These are phyloP conservation scores for Tiliqua scincoides DNA, from an alignment of 2,113 vertebrate species.

Conservation along the genomic window DNA sequence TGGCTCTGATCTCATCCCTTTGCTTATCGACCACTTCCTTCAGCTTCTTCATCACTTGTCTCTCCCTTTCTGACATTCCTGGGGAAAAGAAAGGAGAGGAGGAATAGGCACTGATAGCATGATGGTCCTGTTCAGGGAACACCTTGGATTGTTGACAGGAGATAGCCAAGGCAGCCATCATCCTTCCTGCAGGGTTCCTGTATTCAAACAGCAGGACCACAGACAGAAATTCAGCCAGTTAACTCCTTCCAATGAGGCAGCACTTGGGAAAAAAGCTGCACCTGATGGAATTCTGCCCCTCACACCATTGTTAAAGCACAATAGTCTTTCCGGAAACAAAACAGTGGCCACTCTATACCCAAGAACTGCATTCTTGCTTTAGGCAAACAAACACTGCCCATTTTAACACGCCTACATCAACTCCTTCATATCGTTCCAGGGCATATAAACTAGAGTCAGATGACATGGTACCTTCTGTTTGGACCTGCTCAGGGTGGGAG, in stretches of 20 bases:
- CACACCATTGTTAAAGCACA: too few relatives aligned
- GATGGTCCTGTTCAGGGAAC: neutral
- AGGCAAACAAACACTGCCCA: neutral
- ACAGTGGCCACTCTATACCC: neutral
- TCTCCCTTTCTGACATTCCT: slow-evolving; percentile 89
- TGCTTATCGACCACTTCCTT: slow-evolving; percentile 91
- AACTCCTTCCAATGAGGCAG: neutral
- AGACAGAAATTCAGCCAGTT: neutral
- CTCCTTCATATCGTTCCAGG: neutral
- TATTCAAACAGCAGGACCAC: neutral
- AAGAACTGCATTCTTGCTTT: neutral
- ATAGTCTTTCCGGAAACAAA: too few relatives aligned
- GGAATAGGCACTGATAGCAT: neutral
- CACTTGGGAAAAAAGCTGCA: neutral
- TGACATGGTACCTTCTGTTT: too few relatives aligned
- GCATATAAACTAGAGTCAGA: too few relatives aligned
- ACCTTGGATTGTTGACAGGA: neutral
- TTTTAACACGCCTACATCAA: neutral
- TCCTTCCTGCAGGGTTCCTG: neutral
- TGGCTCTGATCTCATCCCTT: slow-evolving; percentile 89
- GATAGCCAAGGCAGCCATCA: neutral
- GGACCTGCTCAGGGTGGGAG: neutral
- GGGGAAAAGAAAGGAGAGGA: slow-evolving; percentile 17
- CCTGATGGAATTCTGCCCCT: neutral
- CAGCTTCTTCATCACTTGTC: slow-evolving; percentile 88